These are phyloP conservation scores for Triplophysa tibetana DNA, from an alignment of 2,113 vertebrate species.

Conservation along the genomic window DNA sequence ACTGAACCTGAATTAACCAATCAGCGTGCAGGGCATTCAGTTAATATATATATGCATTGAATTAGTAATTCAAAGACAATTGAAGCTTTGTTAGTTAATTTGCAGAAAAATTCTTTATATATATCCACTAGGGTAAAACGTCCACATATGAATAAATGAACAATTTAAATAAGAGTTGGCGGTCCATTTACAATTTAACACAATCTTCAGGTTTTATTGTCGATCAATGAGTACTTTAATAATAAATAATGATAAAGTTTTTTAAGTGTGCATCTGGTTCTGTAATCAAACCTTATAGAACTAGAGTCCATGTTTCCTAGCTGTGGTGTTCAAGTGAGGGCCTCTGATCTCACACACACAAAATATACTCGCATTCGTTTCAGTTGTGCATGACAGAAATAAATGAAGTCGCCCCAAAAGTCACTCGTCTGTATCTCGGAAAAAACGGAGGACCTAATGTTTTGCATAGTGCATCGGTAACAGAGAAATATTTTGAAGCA, in stretches of 20 bases:
- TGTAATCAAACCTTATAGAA: background rate
- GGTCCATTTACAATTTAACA: too few species aligned
- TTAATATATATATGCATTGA: too few species aligned
- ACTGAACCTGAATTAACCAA: too few species aligned
- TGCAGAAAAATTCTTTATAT: too few species aligned
- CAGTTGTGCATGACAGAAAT: constrained; percentile 1
- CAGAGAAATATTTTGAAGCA: background rate
- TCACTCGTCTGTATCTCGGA: background rate
- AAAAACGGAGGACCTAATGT: background rate
- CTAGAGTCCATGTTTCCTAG: background rate
- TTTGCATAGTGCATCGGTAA: background rate
- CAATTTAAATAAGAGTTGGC: too few species aligned
- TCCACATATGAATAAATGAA: too few species aligned
- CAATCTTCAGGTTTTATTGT: too few species aligned
- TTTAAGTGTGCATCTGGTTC: background rate
- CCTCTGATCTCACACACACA: background rate
- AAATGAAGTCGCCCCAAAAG: background rate
- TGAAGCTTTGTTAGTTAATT: too few species aligned
- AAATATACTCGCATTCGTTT: background rate
- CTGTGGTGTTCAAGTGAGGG: background rate
- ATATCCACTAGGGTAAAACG: too few species aligned
- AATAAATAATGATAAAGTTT: background rate
- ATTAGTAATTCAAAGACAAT: too few species aligned
- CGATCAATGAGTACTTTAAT: too few species aligned
- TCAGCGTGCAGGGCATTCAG: too few species aligned